These are phyloP conservation scores for Threskiornis aethiopicus DNA, from an alignment of 2,797 vertebrate species.

Conservation along the genomic window DNA sequence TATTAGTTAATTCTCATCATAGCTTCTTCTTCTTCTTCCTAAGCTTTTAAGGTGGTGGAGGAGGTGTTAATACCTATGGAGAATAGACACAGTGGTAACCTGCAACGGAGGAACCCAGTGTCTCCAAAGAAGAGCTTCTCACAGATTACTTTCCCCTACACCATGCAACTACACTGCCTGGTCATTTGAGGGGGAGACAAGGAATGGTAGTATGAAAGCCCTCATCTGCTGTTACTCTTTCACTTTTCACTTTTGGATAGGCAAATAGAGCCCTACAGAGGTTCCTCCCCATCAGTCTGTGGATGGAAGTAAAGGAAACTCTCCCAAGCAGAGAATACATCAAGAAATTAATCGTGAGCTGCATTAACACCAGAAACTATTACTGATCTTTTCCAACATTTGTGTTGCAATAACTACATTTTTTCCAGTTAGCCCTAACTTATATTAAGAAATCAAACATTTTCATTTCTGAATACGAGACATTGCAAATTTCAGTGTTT, in stretches of 20 bases:
- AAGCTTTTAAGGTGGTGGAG: not conserved
- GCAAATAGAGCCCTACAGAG: not conserved
- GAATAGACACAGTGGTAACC: not conserved
- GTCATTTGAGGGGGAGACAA: not conserved
- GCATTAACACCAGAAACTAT: not conserved
- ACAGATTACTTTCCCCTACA: not conserved
- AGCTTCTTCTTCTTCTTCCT: not conserved
- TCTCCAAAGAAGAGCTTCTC: not conserved
- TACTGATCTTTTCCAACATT: not conserved
- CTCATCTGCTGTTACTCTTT: not conserved
- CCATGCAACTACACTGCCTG: accelerated
- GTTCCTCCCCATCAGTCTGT: accelerated
- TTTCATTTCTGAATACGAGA: not conserved
- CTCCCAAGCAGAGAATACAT: not conserved
- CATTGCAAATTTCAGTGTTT: not conserved
- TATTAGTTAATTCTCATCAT: not conserved
- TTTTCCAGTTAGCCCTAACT: not conserved
- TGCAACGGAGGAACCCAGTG: accelerated
- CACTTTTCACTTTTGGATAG: not conserved
- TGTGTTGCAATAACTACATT: not conserved
- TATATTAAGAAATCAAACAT: not conserved
- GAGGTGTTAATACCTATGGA: not conserved
- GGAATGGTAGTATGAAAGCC: not conserved
- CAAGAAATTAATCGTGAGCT: not conserved
- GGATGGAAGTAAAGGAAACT: not conserved